Base-by-base conservation (phyloP, 1,140 invertebrate genomes). In the Pantala flavescens region DNA sequence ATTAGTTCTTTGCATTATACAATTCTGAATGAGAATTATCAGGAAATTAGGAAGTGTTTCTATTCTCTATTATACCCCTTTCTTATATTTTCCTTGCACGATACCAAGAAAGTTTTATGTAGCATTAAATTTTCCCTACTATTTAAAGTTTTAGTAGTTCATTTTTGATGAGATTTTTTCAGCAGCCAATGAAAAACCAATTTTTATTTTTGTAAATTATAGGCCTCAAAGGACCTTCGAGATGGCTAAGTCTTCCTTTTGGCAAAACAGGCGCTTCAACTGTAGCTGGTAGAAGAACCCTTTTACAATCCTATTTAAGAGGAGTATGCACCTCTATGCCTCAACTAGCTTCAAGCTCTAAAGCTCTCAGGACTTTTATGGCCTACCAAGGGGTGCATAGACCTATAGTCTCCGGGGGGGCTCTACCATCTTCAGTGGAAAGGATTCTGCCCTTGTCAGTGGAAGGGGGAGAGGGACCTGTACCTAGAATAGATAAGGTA, bases 391-490 rank as follows among this genome's bases (percentile, higher is more conserved):
- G 49, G 14, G 49, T 21, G n/a, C 12, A 3, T 5, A 63, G 12
- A 21, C 16, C 49, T 63, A 7, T 63, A 21, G n/a, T 21, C 49
- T 63, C 49, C 5, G 49, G 49, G 14, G 49, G n/a, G 12, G 12
- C 49, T 63, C 49, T 63, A 19, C 49, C 49, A 19, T 1, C 49
- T 63, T 63, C 49, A 19, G 49, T 63, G 14, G 49, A 63, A 63
- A 16, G 49, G 12, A 21, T 63, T 19, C 12, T 63, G 49, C 49
- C 49, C 1, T 19, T 63, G 16, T 19, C 49, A 19, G 49, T 21
- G 14, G 49, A 63, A 63, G 49, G 49, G n/a, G 49, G 49, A 63
- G 49, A 63, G n/a, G 49, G 49, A 63, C 49, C 49, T 63, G 49
- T 63, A 16, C 49, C 49, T 19, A 63, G 49, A 63, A 63, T 63